Percentiles rank a stretch among this genome's conserved stretches.
Evolutionary conservation across 2,113 vertebrate species (phyloP).

Genomic region (Picathartes gymnocephalus): DNA sequence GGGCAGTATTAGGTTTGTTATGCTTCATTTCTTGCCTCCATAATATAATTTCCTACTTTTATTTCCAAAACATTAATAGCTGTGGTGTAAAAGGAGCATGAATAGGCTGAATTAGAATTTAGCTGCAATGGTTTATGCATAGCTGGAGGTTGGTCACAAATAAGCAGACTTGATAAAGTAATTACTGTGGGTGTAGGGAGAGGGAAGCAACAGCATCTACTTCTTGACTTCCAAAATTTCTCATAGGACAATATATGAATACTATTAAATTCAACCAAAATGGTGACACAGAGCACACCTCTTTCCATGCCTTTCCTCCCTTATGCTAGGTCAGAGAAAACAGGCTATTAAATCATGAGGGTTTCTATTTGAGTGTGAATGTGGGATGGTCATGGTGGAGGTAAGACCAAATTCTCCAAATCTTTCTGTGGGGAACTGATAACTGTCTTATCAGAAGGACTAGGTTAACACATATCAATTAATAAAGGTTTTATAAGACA

Average conservation of each 20-base stretch:
- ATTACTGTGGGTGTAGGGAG: neutral
- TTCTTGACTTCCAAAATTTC: neutral
- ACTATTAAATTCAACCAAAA: neutral
- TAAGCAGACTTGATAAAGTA: neutral
- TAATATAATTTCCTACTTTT: neutral
- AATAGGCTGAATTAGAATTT: neutral
- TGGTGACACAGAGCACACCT: neutral
- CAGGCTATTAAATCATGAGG: neutral
- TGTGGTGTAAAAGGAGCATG: neutral
- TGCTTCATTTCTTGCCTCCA: neutral
- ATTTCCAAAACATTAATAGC: neutral
- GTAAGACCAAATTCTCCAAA: neutral
- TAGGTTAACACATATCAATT: neutral
- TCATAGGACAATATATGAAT: neutral
- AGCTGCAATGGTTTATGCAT: neutral
- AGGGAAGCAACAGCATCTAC: neutral
- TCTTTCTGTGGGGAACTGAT: neutral
- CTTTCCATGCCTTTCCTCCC: neutral
- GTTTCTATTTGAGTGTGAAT: neutral
- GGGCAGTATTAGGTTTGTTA: neutral
- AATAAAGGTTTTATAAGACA: neutral
- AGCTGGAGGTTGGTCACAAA: fast-evolving
- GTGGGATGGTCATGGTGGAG: neutral
- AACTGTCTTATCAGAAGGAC: neutral
- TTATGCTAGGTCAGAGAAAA: neutral